Percentiles rank a stretch among this genome's conserved stretches.
Conservation (phyloP, 2,797 vertebrate species). For the Danio jaintianensis region DNA sequence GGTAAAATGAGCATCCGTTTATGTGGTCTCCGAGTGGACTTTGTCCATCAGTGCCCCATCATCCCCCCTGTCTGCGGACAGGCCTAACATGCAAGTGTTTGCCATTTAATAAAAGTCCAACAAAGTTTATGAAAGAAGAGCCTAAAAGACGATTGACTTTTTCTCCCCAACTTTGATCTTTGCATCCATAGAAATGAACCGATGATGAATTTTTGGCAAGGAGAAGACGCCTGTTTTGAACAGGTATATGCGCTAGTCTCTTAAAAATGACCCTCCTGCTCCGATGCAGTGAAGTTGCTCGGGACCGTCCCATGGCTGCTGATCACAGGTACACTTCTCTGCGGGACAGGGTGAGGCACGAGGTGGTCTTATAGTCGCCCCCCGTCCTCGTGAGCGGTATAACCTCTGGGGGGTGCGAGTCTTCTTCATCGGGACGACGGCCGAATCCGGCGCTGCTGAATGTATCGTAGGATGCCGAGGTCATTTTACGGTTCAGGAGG, state of each 20-base stretch:
- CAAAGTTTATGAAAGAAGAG: slow-evolving; percentile 37
- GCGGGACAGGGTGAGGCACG: slow-evolving; percentile 94
- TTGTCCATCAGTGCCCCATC: slow-evolving; percentile 59
- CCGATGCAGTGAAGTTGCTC: not conserved
- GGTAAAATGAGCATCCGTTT: slow-evolving; percentile 5
- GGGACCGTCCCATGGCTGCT: not conserved
- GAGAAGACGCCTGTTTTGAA: slow-evolving; percentile 51
- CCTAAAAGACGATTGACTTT: slow-evolving; percentile 20
- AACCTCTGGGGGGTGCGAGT: slow-evolving; percentile 85
- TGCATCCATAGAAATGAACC: slow-evolving; percentile 35
- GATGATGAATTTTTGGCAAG: slow-evolving; percentile 46
- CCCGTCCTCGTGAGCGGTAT: slow-evolving; percentile 94
- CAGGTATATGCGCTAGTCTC: slow-evolving; percentile 48
- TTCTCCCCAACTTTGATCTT: slow-evolving; percentile 30
- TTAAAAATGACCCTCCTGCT: slow-evolving; percentile 24
- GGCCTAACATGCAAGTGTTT: slow-evolving; percentile 74
- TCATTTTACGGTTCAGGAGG: slow-evolving; percentile 97
- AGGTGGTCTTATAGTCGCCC: slow-evolving; percentile 94
- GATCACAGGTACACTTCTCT: slow-evolving; percentile 97
- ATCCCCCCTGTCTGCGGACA: slow-evolving; percentile 58
- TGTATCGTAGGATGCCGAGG: slow-evolving; percentile 93
- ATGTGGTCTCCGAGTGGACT: slow-evolving; percentile 13
- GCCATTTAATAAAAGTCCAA: slow-evolving; percentile 31
- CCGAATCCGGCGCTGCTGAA: slow-evolving; percentile 92
- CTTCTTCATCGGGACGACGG: slow-evolving; percentile 83